Percentiles rank a stretch among this genome's conserved stretches.
phyloP scores from a whole-genome alignment of 2,888 invertebrate species.

The Drosophila phalerata region DNA sequence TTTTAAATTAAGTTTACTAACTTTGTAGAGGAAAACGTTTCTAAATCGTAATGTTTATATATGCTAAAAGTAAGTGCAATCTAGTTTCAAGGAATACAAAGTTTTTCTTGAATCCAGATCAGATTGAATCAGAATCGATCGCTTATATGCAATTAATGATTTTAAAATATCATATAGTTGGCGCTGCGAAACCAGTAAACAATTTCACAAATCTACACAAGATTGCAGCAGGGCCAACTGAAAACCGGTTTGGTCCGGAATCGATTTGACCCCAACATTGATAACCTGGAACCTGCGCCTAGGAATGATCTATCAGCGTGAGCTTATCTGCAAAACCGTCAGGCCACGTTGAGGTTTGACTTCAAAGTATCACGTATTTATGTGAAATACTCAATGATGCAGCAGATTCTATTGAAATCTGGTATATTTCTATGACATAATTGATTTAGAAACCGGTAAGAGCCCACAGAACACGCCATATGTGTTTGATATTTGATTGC shows the following conservation, averaged over 20 bases:
- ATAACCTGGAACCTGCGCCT: constrained; percentile 69
- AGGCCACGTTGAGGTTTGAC: constrained; percentile 22
- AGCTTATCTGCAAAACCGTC: constrained; percentile 53
- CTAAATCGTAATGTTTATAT: no score
- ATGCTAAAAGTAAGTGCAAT: neutral
- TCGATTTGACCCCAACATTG: constrained; percentile 51
- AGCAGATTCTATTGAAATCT: constrained; percentile 39
- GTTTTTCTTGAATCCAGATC: neutral
- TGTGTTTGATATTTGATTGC: constrained; percentile 12
- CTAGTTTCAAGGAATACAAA: neutral
- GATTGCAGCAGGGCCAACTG: constrained; percentile 45
- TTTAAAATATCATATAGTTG: neutral
- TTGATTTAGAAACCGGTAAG: constrained; percentile 40
- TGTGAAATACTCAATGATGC: constrained; percentile 18
- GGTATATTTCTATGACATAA: constrained; percentile 57
- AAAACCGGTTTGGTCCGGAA: constrained; percentile 57
- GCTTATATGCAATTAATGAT: constrained; percentile 16
- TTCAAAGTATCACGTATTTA: constrained; percentile 14
- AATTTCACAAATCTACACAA: constrained; percentile 56
- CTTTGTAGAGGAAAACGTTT: no score
- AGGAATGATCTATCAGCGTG: constrained; percentile 59
- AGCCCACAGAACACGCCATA: constrained; percentile 49
- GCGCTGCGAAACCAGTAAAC: constrained; percentile 42
- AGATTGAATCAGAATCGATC: constrained; percentile 1
- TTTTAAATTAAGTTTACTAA: no score